Evolutionary conservation across 2,797 vertebrate genomes (phyloP), one percentile per base, ranked within the genome.

Genomic region (Falco concolor): DNA sequence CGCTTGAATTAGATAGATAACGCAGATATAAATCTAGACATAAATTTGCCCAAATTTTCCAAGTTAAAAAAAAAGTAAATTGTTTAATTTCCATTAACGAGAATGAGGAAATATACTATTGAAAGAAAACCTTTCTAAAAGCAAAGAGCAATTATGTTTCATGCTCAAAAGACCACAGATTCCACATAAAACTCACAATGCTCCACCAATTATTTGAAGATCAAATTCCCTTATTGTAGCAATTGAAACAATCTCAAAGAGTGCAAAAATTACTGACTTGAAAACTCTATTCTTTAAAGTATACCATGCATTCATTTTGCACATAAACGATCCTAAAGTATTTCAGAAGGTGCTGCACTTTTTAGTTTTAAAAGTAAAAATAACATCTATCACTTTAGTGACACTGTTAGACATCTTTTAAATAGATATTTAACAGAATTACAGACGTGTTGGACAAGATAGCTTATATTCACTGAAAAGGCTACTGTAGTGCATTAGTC

Each of bases 1-100:
- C 47, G 42, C 6, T 53, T 64, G 28, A 81, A 91, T 81, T 73
- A 77, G 36, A 56, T 17, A 70, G 63, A 44, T 79, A 84, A 75
- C 19, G 84, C 9, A 81, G 52, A 50, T 56, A 65, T 16, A 68
- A 68, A 78, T 76, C 79, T 54, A 63, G 50, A 45, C 14, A 82
- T 22, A 84, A 81, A 90, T 59, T 67, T 91, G 36, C 16, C 23
- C 30, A 92, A 96, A 97, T 73, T 97, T 96, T 90, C 36, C 73
- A 96, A 97, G 93, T 94, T 90, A 13, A 87, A 76, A 91, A 86
- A 89, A 91, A 95, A 92, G 44, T 79, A 81, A 96, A 88, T 96
- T 91, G 78, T 94, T 97, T 97, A 94, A 97, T 97, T 98, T 97
- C 95, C 84, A 92, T 96, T 97, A 97, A 97, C 94, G 96, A 97